Base-by-base conservation (phyloP, 2,888 invertebrate species). In the Synergus japonicus region DNA sequence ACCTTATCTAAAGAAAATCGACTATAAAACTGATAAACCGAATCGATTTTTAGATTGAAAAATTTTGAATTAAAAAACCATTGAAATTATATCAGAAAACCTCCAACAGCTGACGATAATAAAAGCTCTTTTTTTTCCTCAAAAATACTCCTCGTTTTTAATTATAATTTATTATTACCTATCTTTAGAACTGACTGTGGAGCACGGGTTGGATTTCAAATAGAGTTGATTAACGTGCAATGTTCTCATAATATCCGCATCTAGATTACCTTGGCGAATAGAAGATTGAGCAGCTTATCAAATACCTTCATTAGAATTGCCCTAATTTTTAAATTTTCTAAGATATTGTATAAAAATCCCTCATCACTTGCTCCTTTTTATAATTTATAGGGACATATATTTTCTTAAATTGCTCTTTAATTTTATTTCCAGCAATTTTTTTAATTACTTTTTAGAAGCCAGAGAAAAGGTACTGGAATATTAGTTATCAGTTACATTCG, bases 321-420 rank as follows among this genome's bases (percentile, higher is more conserved):
- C 54, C n/a, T 54, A 9, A n/a, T 54, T 54, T 7, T 7, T 9
- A 0, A 9, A 54, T 54, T 54, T n/a, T 9, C 2, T n/a, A 54
- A 54, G n/a, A 13, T 54, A 54, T 54, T 54, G 8, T n/a, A n/a
- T 5, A 54, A 8, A n/a, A 0, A 8, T 7, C 8, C n/a, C 2
- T 54, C 8, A n/a, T 54, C 2, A 54, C 54, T n/a, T n/a, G 8
- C 54, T n/a, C n/a, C 2, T n/a, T n/a, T 8, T 54, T 0, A 13
- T 54, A n/a, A 54, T 54, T 54, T 54, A 54, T 54, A n/a, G 54
- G n/a, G n/a, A 7, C 54, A 54, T 54, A 54, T n/a, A n/a, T n/a
- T n/a, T 49, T 15, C 7, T 7, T 49, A 49, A 49, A 49, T 5
- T 49, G 5, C 15, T 49, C 49, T 49, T 49, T 7, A 49, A 0